Evolutionary conservation across 2,113 vertebrate species (phyloP).

Genomic region (Antechinus flavipes): DNA sequence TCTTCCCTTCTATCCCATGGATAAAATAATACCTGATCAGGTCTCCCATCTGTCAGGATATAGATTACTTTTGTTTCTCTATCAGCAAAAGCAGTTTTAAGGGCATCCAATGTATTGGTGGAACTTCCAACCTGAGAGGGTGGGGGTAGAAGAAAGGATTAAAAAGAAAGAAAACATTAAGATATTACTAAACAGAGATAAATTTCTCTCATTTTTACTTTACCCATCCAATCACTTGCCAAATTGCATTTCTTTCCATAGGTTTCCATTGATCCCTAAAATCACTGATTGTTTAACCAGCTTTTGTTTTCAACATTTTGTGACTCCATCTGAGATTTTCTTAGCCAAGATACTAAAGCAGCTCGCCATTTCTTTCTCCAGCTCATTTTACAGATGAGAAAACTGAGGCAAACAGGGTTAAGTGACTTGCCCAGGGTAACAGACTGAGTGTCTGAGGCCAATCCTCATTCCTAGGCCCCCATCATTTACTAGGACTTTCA

Average conservation of each 20-base stretch:
- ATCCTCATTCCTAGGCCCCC: not conserved
- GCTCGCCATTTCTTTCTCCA: not conserved
- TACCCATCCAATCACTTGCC: not conserved
- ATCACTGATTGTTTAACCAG: not conserved
- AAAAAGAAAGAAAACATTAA: not conserved
- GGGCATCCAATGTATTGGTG: conserved; percentile 87
- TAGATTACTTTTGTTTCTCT: conserved; percentile 85
- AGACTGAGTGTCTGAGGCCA: not conserved
- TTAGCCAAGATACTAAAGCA: too few relatives aligned
- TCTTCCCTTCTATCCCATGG: conserved; percentile 46
- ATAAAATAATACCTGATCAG: conserved; percentile 88
- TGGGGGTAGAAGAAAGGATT: not conserved
- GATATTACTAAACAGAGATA: not conserved
- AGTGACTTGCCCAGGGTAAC: not conserved
- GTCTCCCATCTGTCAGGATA: conserved; percentile 89
- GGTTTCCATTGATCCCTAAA: not conserved
- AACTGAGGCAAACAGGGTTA: not conserved
- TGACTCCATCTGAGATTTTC: not conserved
- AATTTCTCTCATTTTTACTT: not conserved
- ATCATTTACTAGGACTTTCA: not conserved
- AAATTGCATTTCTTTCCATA: not conserved
- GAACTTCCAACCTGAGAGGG: conserved; percentile 86
- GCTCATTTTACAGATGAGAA: not conserved
- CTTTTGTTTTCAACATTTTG: not conserved
- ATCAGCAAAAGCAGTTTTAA: conserved; percentile 87